Evolutionary conservation across 1,140 invertebrate species (phyloP), one percentile per base, ranked within the genome.

Genomic region (Drosophila hydei): DNA sequence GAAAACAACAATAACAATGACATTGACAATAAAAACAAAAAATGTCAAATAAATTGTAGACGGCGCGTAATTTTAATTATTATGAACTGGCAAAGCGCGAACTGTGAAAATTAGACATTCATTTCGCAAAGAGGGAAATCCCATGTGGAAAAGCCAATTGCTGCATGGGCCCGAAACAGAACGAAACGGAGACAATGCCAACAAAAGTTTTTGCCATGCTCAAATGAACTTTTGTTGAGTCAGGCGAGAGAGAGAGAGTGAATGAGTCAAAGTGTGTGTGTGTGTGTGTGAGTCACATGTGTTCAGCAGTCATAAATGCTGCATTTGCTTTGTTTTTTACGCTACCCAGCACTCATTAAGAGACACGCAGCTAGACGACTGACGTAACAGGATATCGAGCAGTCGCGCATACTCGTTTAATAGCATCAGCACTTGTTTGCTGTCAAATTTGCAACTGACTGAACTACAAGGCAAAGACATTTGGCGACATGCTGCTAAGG

Each of bases 41-140:
- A 77, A 77, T 72, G 69, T 65, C 62, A 59, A 36, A 59, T 56
- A 64, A 83, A 84, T 67, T 84, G 80, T 74, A 75, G 80, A 51
- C 68, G 69, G 50, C 63, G 80, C 76, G 64, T 87, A 81, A 88
- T 87, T 87, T 87, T 87, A 87, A 87, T 87, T 87, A 87, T 87
- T 75, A 88, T 87, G 81, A 85, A 79, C 68, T 80, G 72, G 43
- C 58, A 76, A 80, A 76, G 47, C 71, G 77, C 68, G 61, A 74
- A 73, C 43, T 62, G 71, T 61, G 56, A 79, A 87, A 87, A 87
- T 88, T 85, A 87, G 74, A 87, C 71, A 85, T 85, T 87, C 77
- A 87, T 88, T 87, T 84, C 65, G 50, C 1, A 21, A 21, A 11
- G 30, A 11, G 55, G 54, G 25, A 36, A 21, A 43, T 21, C 18